Evolutionary conservation across 2,888 invertebrate species (phyloP).

Genomic region (Agonum fuliginosum): DNA sequence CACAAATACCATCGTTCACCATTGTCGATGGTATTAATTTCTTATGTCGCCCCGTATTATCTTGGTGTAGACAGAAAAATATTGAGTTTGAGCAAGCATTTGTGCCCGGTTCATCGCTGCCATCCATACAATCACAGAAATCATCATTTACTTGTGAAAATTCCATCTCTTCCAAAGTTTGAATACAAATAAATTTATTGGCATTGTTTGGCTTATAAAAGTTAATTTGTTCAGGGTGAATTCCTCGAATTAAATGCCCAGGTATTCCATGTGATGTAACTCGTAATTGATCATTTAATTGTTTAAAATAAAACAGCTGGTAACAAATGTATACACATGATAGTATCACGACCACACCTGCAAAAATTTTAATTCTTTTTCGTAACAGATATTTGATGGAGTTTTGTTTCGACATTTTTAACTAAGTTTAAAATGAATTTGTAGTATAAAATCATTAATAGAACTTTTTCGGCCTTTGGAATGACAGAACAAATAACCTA

Average conservation of each 20-base stretch:
- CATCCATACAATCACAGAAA: slow-evolving; percentile 89
- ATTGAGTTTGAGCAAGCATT: slow-evolving; percentile 89
- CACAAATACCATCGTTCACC: slow-evolving; percentile 96
- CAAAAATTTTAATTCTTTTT: slow-evolving; percentile 53
- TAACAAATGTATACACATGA: slow-evolving; percentile 48
- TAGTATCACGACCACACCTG: slow-evolving; percentile 45
- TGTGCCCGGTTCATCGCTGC: slow-evolving; percentile 88
- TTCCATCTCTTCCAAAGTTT: slow-evolving; percentile 73
- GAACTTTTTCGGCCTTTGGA: background rate
- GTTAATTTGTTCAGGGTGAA: slow-evolving; percentile 70
- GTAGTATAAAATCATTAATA: slow-evolving; percentile 7
- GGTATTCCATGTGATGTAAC: background rate
- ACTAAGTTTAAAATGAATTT: background rate
- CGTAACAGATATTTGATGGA: slow-evolving; percentile 48
- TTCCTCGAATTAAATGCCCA: slow-evolving; percentile 70
- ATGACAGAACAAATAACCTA: slow-evolving; percentile 3
- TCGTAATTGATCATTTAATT: slow-evolving; percentile 49
- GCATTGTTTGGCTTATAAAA: slow-evolving; percentile 72
- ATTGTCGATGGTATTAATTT: slow-evolving; percentile 82
- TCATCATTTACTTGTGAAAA: slow-evolving; percentile 85
- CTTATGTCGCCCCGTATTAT: slow-evolving; percentile 69
- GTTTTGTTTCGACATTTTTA: slow-evolving; percentile 38
- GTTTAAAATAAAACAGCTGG: slow-evolving; percentile 53
- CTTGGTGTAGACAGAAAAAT: slow-evolving; percentile 86
- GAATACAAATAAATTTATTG: slow-evolving; percentile 73